phyloP scores from a whole-genome alignment of 2,888 invertebrate species.

The Dasypolia templi region DNA sequence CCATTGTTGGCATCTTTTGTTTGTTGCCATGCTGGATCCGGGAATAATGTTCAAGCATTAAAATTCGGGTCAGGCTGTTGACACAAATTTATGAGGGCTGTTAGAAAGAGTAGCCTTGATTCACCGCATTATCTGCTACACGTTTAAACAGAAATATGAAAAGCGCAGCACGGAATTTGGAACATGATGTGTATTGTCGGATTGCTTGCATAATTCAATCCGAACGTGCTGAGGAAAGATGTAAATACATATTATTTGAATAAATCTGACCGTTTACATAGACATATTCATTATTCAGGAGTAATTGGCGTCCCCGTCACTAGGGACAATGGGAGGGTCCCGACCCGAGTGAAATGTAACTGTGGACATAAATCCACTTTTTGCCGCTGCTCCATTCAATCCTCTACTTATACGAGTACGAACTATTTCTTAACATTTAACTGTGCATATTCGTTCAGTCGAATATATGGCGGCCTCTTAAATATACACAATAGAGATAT shows the following conservation, averaged over 20 bases:
- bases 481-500: conserved; percentile 77
- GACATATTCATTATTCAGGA: conserved; percentile 61
- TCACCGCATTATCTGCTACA: conserved; percentile 75
- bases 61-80: conserved; percentile 88
- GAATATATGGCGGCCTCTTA: conserved; percentile 64
- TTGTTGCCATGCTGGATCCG: conserved; percentile 81
- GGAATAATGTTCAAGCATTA: conserved; percentile 86
- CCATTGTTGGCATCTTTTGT: conserved; percentile 86
- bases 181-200: conserved; percentile 17
- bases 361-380: conserved; percentile 67
- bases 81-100: conserved; percentile 87
- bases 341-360: conserved; percentile 71
- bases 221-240: conserved; percentile 38
- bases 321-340: conserved; percentile 65
- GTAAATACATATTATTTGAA: conserved; percentile 46
- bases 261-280: conserved; percentile 43
- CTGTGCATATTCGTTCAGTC: conserved; percentile 45
- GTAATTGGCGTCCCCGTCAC: conserved; percentile 68
- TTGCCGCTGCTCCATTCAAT: conserved; percentile 45
- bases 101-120: conserved; percentile 80
- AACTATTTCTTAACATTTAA: conserved; percentile 58
- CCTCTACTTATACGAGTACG: conserved; percentile 39
- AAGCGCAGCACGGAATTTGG: conserved; percentile 36
- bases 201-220: conserved; percentile 34
- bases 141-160: conserved; percentile 46